These are phyloP conservation scores for Choloepus didactylus DNA, from an alignment of 2,797 vertebrate genomes.

Conservation along the genomic window DNA sequence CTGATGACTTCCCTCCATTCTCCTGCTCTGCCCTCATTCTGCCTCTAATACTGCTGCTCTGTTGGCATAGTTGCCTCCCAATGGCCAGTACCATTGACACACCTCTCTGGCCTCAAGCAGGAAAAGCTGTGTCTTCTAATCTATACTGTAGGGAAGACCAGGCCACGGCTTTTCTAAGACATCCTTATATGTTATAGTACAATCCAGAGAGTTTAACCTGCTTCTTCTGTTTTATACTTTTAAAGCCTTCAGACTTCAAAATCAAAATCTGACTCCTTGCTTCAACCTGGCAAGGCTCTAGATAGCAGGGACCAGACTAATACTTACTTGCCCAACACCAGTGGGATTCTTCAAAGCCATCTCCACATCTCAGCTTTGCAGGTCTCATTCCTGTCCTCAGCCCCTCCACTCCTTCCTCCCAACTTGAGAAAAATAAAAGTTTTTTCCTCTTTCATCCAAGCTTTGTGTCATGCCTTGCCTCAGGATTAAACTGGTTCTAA, in stretches of 20 bases:
- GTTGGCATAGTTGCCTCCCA: neutral
- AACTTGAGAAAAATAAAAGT: neutral
- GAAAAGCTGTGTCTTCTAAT: neutral
- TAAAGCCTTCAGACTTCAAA: neutral
- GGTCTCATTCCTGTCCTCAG: neutral
- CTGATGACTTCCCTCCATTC: neutral
- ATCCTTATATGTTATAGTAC: neutral
- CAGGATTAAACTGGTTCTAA: neutral
- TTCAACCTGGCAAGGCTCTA: neutral
- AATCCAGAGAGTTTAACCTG: neutral
- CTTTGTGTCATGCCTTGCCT: neutral
- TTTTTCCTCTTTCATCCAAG: neutral
- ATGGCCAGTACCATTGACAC: neutral
- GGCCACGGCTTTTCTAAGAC: neutral
- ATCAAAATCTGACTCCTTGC: neutral
- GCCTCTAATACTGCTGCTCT: neutral
- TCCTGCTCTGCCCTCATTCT: neutral
- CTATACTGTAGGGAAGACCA: neutral
- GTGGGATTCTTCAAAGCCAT: neutral
- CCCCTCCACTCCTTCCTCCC: neutral
- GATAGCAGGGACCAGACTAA: neutral
- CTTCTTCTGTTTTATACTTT: neutral
- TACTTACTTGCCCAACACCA: fast-evolving
- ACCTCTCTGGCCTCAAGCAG: neutral
- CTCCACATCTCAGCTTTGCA: neutral